phyloP scores from a whole-genome alignment of 1,140 invertebrate genomes.

The Chlorops oryzae region DNA sequence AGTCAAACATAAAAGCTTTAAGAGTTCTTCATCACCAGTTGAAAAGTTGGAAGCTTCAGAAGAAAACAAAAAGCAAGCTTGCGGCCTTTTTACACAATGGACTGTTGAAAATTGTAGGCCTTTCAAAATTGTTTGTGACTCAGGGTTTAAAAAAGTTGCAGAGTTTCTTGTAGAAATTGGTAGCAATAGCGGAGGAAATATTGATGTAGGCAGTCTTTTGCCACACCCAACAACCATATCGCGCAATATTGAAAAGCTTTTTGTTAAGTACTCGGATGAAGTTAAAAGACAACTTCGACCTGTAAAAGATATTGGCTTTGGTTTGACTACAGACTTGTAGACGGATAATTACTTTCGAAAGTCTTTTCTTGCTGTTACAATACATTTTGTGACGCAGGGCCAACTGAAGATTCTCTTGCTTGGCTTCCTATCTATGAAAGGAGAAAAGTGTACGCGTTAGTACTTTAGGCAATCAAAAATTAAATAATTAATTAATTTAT shows the following conservation, averaged over 20 bases:
- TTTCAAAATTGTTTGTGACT: no score
- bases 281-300: not conserved
- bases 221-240: not conserved
- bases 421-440: not conserved
- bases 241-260: not conserved
- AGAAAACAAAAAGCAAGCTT: no score
- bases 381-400: constrained; percentile 2
- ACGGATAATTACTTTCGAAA: not conserved
- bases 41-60: not conserved
- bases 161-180: no score
- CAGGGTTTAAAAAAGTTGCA: no score
- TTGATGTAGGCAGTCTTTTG: no score
- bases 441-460: not conserved
- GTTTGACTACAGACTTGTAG: constrained; percentile 1
- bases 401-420: not conserved
- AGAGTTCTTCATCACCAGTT: not conserved
- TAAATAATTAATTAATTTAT: no score
- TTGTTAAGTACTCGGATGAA: not conserved
- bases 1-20: constrained; percentile 3
- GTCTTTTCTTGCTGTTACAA: not conserved
- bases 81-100: no score
- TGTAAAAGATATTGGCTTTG: not conserved
- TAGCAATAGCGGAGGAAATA: no score
- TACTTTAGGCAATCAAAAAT: no score
- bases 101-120: no score